A percentile compares a stretch with the other conserved stretches of the same genome.
Conservation (phyloP, 2,888 invertebrate genomes). For the Caenorhabditis sulstoni region DNA sequence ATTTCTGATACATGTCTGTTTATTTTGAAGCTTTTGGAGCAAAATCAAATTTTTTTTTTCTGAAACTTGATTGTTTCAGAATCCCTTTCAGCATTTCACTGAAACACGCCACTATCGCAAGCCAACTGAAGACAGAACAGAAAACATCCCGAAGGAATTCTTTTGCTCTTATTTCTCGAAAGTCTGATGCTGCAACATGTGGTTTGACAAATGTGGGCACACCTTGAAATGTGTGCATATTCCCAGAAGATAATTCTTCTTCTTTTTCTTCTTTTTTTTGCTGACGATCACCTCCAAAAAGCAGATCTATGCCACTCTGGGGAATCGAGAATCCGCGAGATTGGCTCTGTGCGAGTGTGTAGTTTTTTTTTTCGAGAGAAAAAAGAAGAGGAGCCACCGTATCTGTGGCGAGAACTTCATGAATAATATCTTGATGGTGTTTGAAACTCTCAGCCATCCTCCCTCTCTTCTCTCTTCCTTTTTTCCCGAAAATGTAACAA, state of each 20-base stretch:
- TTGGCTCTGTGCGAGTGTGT: no score
- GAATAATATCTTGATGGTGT: slow-evolving; percentile 55
- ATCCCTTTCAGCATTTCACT: no score
- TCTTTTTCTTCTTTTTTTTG: no score
- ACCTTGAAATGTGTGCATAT: slow-evolving; percentile 46
- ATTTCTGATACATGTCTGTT: no score
- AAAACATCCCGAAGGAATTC: slow-evolving; percentile 1
- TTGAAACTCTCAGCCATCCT: slow-evolving; percentile 34
- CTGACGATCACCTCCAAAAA: slow-evolving; percentile 47
- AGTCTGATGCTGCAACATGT: slow-evolving; percentile 19
- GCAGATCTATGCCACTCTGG: slow-evolving; percentile 34
- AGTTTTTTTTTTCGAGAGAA: slow-evolving; percentile 2
- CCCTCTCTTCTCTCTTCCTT: slow-evolving; percentile 17
- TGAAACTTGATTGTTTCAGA: no score
- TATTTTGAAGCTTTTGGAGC: no score
- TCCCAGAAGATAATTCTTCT: slow-evolving; percentile 33
- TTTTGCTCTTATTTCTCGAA: not conserved
- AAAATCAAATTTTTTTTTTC: no score
- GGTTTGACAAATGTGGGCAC: slow-evolving; percentile 20
- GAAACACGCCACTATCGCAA: not conserved
- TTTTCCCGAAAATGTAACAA: slow-evolving; percentile 12
- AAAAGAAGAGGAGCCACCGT: slow-evolving; percentile 33
- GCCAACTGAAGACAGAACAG: not conserved
- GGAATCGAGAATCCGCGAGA: slow-evolving; percentile 4
- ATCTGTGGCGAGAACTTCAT: slow-evolving; percentile 50